Base-by-base conservation (phyloP, 2,797 vertebrate species). In the Cossypha heuglini region DNA sequence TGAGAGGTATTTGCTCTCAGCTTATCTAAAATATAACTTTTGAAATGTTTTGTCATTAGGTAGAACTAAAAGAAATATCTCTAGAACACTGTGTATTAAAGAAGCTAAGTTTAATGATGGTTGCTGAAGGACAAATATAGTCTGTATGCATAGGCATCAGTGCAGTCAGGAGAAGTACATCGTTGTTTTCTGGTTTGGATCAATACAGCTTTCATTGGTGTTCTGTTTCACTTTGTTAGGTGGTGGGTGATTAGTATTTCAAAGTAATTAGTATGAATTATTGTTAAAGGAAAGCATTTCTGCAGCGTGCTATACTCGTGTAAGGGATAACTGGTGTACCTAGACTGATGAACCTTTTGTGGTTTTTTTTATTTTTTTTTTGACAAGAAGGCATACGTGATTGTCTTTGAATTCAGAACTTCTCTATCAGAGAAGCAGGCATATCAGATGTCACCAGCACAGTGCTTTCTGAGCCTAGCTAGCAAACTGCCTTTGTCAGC, bases 401-500 rank as follows among this genome's bases (percentile, higher is more conserved):
- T 80, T 48, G 49, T 64, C 67, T 97, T 90, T 94, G 80, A 93
- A 90, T 94, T 90, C 45, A 90, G 77, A 88, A 61, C 43, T 87
- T 74, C 49, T 75, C 46, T 87, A 12, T 72, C 79, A 78, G 82
- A 90, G 75, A 91, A 64, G 62, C 45, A 42, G 73, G 37, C 14
- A 0, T 93, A 96, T 97, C 94, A 54, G 67, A 24, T 97, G 68
- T 97, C 86, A 93, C 55, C 57, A 69, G 49, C 75, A 68, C 81
- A 83, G 66, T 76, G 64, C 63, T 96, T 82, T 95, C 71, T 90
- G 91, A 95, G 79, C 64, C 82, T 93, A 71, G 68, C 86, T 88
- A 97, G 73, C 51, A 94, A 97, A 66, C 82, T 96, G 62, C 83
- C 40, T 13, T 96, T 94, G 58, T 97, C 67, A 85, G 66, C 73